Evolutionary conservation across 2,797 vertebrate genomes (phyloP), one percentile per base, ranked within the genome.

Genomic region (Leptoclinus maculatus): DNA sequence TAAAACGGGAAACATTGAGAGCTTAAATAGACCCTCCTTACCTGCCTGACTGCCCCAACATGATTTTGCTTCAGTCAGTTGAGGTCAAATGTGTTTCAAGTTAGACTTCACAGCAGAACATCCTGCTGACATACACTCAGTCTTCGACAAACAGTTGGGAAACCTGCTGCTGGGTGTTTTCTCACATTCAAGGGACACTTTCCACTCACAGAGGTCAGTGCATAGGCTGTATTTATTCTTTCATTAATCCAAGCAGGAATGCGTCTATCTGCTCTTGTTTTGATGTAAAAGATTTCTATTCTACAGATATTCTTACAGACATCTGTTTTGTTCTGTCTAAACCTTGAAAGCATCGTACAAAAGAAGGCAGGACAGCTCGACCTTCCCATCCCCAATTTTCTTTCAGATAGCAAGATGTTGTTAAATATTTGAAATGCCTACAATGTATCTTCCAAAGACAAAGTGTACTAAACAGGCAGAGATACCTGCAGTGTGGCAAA

Each of bases 391-490:
- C 59, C 57, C 29, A 80, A 82, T 66, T 63, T 17, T 21, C 19
- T 66, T 54, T 71, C 41, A 59, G 11, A 76, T 79, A 27, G 34
- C 72, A 79, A 60, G 58, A 79, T 82, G 60, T 62, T 57, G 34
- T 7, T 75, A 9, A 75, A 74, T 82, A 62, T 54, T 58, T 72
- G 23, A 72, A 64, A 79, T 78, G 63, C 47, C 74, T 59, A 11
- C 16, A 59, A 25, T 23, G 32, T 38, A 60, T 62, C 12, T 54
- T 66, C 45, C 5, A 9, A 47, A 17, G 14, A 21, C 21, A n/a
- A 49, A 11, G 17, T 49, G 47, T 49, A n/a, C 21, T 49, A n/a
- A 21, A 49, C 47, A 10, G 19, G 9, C 47, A 49, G 47, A 49
- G 7, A 49, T 49, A 49, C 47, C n/a, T 49, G 47, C 47, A n/a